Evolutionary conservation across 2,888 invertebrate species (phyloP).

Genomic region (Eutolmus rufibarbis): DNA sequence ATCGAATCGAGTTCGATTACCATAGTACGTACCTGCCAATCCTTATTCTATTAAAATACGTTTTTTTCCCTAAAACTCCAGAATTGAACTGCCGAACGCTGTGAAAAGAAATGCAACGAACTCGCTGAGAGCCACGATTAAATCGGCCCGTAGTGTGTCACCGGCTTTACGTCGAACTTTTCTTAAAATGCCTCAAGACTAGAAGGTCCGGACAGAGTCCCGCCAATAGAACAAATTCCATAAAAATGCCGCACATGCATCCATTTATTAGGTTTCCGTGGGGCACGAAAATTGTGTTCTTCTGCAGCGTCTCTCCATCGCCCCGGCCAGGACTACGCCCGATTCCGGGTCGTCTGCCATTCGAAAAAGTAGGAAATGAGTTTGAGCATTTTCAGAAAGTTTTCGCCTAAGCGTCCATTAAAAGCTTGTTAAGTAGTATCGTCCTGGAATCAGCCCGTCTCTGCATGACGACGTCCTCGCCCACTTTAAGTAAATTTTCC

Average conservation of each 20-base stretch:
- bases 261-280: neutral
- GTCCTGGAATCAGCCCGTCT: neutral
- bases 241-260: neutral
- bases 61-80: neutral
- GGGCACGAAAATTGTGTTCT: neutral
- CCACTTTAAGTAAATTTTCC: neutral
- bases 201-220: neutral
- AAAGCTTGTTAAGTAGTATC: neutral
- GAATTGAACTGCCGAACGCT: neutral
- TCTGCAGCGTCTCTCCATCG: neutral
- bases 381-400: neutral
- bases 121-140: neutral
- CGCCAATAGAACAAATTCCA: neutral
- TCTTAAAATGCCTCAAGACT: neutral
- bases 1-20: neutral
- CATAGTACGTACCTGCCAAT: neutral
- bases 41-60: neutral
- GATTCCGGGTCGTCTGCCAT: neutral
- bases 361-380: neutral
- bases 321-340: neutral
- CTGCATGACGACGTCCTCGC: neutral
- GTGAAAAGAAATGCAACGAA: neutral
- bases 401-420: neutral
- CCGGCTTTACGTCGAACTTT: neutral
- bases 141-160: neutral